A percentile compares a stretch with the other conserved stretches of the same genome.
phyloP scores from a whole-genome alignment of 2,797 vertebrate genomes.

The Macropodus opercularis region DNA sequence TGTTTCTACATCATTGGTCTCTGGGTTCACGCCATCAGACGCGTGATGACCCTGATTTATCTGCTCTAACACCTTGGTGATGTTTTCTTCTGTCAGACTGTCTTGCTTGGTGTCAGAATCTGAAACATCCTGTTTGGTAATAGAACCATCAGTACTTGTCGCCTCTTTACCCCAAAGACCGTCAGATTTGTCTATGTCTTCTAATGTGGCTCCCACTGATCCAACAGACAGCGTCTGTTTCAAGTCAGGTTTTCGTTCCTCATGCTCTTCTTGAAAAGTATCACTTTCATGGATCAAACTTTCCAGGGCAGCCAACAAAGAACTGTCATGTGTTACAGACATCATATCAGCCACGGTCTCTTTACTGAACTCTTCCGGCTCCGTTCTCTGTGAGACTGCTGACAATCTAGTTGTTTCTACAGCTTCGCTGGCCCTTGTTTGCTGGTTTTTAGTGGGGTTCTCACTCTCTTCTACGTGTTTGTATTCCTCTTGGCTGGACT shows the following conservation, averaged over 20 bases:
- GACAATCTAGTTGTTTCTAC: neutral
- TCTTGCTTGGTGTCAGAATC: too few relatives aligned
- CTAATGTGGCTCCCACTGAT: neutral
- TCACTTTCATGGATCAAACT: slow-evolving; percentile 11
- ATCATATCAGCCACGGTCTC: neutral
- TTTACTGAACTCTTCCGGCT: slow-evolving; percentile 16
- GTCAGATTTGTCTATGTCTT: neutral
- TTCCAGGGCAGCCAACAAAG: slow-evolving; percentile 1
- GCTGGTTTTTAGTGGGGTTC: slow-evolving; percentile 36
- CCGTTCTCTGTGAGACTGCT: slow-evolving; percentile 1
- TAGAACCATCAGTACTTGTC: neutral
- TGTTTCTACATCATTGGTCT: neutral
- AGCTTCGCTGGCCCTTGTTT: slow-evolving; percentile 12
- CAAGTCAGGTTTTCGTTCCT: neutral
- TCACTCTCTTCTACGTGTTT: slow-evolving; percentile 13
- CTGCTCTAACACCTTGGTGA: too few relatives aligned
- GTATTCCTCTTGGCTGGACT: too few relatives aligned
- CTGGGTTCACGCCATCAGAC: slow-evolving; percentile 2
- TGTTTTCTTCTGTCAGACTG: too few relatives aligned
- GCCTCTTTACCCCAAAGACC: neutral
- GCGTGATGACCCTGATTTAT: too few relatives aligned
- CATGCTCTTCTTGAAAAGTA: neutral
- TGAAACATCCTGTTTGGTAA: too few relatives aligned
- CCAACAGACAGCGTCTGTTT: neutral
- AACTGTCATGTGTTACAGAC: neutral